Evolutionary conservation across 2,797 vertebrate species (phyloP), one percentile per base, ranked within the genome.

Genomic region (Hemibagrus guttatus): DNA sequence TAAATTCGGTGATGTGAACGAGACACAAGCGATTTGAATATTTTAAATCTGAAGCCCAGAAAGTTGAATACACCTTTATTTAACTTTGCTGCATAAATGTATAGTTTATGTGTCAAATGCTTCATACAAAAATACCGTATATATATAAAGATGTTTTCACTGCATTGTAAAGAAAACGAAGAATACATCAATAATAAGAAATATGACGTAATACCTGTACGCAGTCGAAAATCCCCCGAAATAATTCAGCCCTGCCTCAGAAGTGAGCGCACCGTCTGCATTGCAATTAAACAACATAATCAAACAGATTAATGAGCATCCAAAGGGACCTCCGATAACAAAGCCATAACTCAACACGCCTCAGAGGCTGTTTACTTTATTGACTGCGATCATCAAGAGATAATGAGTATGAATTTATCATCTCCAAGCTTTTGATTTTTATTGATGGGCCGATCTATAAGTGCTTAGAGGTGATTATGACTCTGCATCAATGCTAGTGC

Each of bases 281-380:
- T 92, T 91, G 88, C 91, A 92, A 93, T 93, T 93, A 92, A 93
- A 93, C 89, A 93, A 93, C 89, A 92, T 93, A 93, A 95, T 95
- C 94, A 93, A 95, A 94, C 64, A 92, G 91, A 94, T 91, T 90
- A 95, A 94, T 93, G 92, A 82, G 84, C 92, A 81, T 91, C 90
- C 91, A 92, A 71, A 0, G 92, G 90, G 91, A 90, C 91, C 91
- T 86, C 49, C 1, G 35, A 87, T 81, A 82, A 85, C 79, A 85
- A 66, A 85, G 78, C 75, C 83, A 85, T 84, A 87, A 79, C 54
- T 87, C 87, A 84, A 35, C 54, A 54, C 8, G 64, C 52, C 74
- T 84, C 21, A 14, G 46, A 66, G 68, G 23, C 66, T 87, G 83
- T 81, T 85, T 85, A 80, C 63, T 39, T 87, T 87, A 87, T 87